Percentiles rank a stretch among this genome's conserved stretches.
Conservation (phyloP, 1,140 invertebrate genomes). For the Macrotrachela quadricornifera region DNA sequence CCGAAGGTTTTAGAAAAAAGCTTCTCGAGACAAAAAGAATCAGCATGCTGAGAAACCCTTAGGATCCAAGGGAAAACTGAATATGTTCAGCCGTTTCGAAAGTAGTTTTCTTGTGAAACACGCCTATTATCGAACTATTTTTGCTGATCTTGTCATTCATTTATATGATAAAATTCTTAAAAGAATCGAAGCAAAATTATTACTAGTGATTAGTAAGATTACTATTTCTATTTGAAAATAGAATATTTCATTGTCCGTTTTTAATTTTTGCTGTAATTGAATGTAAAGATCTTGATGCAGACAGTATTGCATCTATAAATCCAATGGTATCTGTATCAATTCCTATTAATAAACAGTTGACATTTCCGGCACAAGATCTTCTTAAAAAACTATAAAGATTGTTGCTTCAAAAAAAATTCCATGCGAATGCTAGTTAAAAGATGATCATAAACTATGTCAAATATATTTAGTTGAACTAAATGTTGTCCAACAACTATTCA, state of each 20-base stretch:
- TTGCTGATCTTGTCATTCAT: conserved; percentile 64
- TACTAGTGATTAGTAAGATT: conserved; percentile 41
- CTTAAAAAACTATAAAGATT: too few relatives aligned
- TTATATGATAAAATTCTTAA: conserved; percentile 49
- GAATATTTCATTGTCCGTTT: too few relatives aligned
- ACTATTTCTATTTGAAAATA: too few relatives aligned
- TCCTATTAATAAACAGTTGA: too few relatives aligned
- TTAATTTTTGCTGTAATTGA: conserved; percentile 66
- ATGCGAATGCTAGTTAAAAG: conserved; percentile 37
- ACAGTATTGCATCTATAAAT: conserved; percentile 32
- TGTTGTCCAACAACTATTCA: conserved; percentile 53
- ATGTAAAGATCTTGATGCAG: conserved; percentile 52
- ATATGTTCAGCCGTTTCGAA: too few relatives aligned
- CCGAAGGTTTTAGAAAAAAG: too few relatives aligned
- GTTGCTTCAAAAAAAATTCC: too few relatives aligned
- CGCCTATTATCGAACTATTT: conserved; percentile 56
- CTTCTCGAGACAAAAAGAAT: too few relatives aligned
- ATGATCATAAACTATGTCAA: conserved; percentile 40
- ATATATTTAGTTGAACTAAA: conserved; percentile 52
- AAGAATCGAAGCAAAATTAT: conserved; percentile 54
- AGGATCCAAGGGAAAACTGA: too few relatives aligned
- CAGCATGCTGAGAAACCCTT: too few relatives aligned
- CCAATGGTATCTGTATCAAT: conserved; percentile 17
- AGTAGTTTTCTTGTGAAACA: too few relatives aligned
- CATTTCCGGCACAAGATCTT: too few relatives aligned